Conservation (phyloP, 2,113 vertebrate genomes). For the Redunca redunca region DNA sequence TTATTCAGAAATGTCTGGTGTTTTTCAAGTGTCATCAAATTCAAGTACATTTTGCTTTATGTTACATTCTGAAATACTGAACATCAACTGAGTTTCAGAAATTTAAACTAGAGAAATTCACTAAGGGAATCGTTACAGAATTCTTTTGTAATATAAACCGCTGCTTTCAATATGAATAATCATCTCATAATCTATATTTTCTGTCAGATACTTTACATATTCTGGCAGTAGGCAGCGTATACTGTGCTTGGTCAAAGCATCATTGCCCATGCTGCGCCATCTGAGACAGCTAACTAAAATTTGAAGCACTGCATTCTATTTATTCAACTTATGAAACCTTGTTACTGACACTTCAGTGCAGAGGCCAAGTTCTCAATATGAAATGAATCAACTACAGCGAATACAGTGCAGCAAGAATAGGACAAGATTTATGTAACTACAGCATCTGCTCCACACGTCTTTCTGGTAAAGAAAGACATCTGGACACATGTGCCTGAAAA, state of each 20-base stretch:
- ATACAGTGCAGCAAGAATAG: background rate
- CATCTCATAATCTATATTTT: background rate
- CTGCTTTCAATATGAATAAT: background rate
- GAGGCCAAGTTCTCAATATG: background rate
- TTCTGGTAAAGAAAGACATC: background rate
- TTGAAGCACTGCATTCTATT: background rate
- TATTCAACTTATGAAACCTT: background rate
- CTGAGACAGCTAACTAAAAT: background rate
- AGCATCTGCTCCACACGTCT: background rate
- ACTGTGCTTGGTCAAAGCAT: background rate
- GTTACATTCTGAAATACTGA: background rate
- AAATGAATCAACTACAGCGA: background rate
- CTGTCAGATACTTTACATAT: background rate
- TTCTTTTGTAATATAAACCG: background rate
- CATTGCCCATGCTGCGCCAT: background rate
- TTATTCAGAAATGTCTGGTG: background rate
- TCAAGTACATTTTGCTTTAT: background rate
- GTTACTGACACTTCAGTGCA: background rate
- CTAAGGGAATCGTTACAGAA: background rate
- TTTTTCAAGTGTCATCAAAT: background rate
- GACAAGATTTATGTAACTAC: background rate
- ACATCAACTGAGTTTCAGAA: background rate
- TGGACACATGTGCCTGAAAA: background rate
- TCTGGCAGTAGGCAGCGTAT: background rate
- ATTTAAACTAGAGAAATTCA: background rate